Percentiles rank a stretch among this genome's conserved stretches.
These are phyloP conservation scores for Pipistrellus pipistrellus DNA, from an alignment of 2,797 vertebrate genomes.

Conservation along the genomic window DNA sequence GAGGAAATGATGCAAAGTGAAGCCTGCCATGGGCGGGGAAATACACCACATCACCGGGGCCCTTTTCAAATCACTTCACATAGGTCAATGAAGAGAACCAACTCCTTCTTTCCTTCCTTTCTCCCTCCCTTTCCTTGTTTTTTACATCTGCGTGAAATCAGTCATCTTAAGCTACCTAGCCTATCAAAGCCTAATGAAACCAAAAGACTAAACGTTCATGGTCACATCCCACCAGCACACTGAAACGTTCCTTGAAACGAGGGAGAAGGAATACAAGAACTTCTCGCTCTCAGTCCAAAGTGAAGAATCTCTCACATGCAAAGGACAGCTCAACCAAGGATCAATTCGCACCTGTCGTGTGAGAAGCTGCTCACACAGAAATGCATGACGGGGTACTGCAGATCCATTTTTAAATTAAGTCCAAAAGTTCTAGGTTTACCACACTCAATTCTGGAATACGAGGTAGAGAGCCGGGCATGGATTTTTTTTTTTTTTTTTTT, in stretches of 20 bases:
- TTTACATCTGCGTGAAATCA: slow-evolving; percentile 11
- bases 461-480: background rate
- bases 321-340: background rate
- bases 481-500: background rate
- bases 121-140: background rate
- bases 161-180: slow-evolving; percentile 1
- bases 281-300: background rate
- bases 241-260: slow-evolving; percentile 29
- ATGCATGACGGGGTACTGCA: background rate
- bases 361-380: background rate
- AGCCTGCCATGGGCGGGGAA: background rate
- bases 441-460: background rate
- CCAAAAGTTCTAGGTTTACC: background rate
- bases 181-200: background rate
- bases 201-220: slow-evolving; percentile 25
- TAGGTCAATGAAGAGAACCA: background rate
- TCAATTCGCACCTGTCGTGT: background rate
- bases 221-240: background rate
- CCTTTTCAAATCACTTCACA: slow-evolving; percentile 18
- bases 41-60: background rate
- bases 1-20: background rate
- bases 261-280: background rate
- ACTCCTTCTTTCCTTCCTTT: background rate
- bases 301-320: background rate
- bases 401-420: background rate